Base-by-base conservation (phyloP, 37 sponge, comb jelly and placozoan genomes). In the Haliclona indistincta region DNA sequence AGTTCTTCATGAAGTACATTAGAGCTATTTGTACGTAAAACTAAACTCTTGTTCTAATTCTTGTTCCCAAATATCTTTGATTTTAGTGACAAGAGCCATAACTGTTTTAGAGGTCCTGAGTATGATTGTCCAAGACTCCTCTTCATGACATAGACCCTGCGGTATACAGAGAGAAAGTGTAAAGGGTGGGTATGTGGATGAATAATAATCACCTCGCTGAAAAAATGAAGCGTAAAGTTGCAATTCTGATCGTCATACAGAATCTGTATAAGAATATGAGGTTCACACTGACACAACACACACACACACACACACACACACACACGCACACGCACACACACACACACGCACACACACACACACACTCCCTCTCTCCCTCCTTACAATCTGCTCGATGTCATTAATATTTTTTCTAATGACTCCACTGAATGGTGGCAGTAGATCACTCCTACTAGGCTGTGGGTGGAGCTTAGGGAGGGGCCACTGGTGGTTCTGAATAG, bases 301-400 rank as follows among this genome's bases (percentile, higher is more conserved):
- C 22, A 64, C 22, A 3, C 66, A 64, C 38, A 15, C 38, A 36
- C 68, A 7, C 13, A 13, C 15, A 26, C 40, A 67, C 38, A 37
- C 42, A 37, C 11, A 26, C 54, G n/a, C 51, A 45, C 53, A 6
- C 71, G 15, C 64, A 23, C 29, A 34, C 19, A 4, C 49, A 40
- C 55, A 63, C 38, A 15, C 42, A 36, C 73, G 28, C 51, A 47
- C 10, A 47, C 15, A 17, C 15, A 47, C 51, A 15, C 51, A 10
- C 52, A 49, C 52, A 49, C 11, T 17, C 52, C 11, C 63, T n/a
- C 8, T 26, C 39, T 67, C 42, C 52, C 3, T 20, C 34, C 86
- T 70, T 43, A 87, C 81, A 17, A 87, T 37, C 51, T 74, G 36
- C n/a, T 87, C 81, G 13, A 87, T 43, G 38, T 87, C 87, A 40